Evolutionary conservation across 2,888 invertebrate genomes (phyloP).

Genomic region (Drosophila acutilabella): DNA sequence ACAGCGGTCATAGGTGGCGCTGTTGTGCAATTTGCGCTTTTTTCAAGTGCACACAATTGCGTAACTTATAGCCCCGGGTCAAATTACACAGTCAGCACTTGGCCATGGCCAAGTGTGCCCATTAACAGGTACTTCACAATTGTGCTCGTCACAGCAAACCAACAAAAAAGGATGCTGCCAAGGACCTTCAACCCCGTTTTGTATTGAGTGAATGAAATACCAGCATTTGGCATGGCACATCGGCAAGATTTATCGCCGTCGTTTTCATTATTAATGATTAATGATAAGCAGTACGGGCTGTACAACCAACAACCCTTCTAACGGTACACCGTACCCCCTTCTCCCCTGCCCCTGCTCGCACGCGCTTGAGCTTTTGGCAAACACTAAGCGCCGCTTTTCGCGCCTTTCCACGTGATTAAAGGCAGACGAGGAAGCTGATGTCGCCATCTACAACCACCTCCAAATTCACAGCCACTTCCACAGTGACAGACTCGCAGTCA

Average conservation of each 20-base stretch:
- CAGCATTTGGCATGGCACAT: conserved; percentile 82
- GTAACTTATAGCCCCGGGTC: conserved; percentile 84
- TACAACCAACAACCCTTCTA: conserved; percentile 60
- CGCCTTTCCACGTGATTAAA: conserved; percentile 85
- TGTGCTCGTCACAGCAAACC: conserved; percentile 1
- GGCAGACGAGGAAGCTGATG: conserved; percentile 59
- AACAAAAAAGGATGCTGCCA: background rate
- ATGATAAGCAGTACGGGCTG: conserved; percentile 77
- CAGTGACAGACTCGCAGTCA: conserved; percentile 2
- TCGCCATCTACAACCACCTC: conserved; percentile 52
- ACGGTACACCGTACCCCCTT: conserved; percentile 13
- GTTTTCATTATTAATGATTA: conserved; percentile 85
- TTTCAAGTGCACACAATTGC: conserved; percentile 75
- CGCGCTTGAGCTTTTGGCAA: conserved; percentile 79
- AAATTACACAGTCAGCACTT: conserved; percentile 81
- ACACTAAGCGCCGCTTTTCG: conserved; percentile 83
- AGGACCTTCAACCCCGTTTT: conserved; percentile 56
- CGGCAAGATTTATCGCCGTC: conserved; percentile 72
- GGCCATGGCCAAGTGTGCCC: conserved; percentile 66
- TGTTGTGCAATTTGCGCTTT: conserved; percentile 80
- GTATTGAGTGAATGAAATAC: conserved; percentile 69
- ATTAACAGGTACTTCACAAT: conserved; percentile 84
- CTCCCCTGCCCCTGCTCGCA: conserved; percentile 27
- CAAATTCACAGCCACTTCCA: too few relatives aligned
- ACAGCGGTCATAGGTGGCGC: conserved; percentile 60